These are phyloP conservation scores for Anarsia innoxiella DNA, from an alignment of 2,888 invertebrate species.

Conservation along the genomic window DNA sequence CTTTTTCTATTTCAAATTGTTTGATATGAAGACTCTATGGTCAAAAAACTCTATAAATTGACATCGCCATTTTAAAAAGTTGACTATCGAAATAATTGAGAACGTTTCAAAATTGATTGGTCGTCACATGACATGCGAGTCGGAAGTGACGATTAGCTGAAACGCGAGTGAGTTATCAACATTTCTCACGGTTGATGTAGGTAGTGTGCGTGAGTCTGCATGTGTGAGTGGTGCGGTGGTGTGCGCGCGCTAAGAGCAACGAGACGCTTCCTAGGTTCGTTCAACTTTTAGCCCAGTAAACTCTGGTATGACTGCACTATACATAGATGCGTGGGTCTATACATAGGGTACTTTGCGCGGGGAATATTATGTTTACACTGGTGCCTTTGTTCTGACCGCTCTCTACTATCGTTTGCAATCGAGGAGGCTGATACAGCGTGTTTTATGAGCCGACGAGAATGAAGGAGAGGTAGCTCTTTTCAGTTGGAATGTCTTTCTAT, in stretches of 20 bases:
- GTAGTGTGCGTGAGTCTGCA: constrained; percentile 50
- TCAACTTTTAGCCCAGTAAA: constrained; percentile 76
- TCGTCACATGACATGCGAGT: constrained; percentile 27
- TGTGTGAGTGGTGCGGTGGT: constrained; percentile 35
- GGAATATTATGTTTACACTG: constrained; percentile 42
- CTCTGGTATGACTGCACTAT: constrained; percentile 40
- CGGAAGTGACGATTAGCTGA: constrained; percentile 66
- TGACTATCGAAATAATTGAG: neutral
- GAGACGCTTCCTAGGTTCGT: constrained; percentile 67
- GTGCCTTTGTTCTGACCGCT: constrained; percentile 38
- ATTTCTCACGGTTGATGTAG: constrained; percentile 67
- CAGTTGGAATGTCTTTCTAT: neutral
- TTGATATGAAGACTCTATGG: too few relatives aligned
- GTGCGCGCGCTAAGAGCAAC: constrained; percentile 62
- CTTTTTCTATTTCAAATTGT: too few relatives aligned
- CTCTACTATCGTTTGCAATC: constrained; percentile 21
- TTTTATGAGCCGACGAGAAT: constrained; percentile 11
- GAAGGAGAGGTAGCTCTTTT: too few relatives aligned
- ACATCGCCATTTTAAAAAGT: too few relatives aligned
- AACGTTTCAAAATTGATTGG: neutral
- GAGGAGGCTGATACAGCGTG: constrained; percentile 9
- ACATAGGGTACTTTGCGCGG: too few relatives aligned
- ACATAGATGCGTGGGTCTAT: constrained; percentile 8
- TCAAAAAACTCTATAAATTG: too few relatives aligned
- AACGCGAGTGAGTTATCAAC: constrained; percentile 71